Conservation (phyloP, 2,888 invertebrate species). For the Thereva unica region DNA sequence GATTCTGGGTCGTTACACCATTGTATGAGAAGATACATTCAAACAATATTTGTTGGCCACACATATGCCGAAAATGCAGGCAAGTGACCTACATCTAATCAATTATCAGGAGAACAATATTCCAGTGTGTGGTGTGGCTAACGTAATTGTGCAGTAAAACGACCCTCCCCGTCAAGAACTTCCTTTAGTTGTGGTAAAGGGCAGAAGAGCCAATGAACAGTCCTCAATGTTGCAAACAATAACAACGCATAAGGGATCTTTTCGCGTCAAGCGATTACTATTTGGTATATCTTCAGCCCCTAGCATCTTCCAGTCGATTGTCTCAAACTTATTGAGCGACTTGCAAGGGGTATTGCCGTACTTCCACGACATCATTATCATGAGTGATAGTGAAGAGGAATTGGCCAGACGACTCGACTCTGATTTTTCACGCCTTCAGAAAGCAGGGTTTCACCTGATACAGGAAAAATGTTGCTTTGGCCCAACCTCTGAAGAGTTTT, state of each 20-base stretch:
- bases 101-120: no score
- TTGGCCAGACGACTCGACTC: conserved; percentile 24
- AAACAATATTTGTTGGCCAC: no score
- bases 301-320: conserved; percentile 38
- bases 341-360: no score
- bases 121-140: no score
- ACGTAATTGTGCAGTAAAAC: no score
- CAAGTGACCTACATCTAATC: no score
- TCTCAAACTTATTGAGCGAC: no score
- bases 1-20: no score
- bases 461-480: conserved; percentile 40
- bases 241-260: conserved; percentile 50
- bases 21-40: no score
- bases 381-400: conserved; percentile 36
- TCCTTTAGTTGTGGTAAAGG: conserved; percentile 52
- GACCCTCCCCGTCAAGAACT: conserved; percentile 50
- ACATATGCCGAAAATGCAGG: no score
- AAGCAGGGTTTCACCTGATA: conserved; percentile 35
- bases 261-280: conserved; percentile 45
- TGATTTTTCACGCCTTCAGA: conserved; percentile 29
- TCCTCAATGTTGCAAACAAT: conserved; percentile 49
- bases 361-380: conserved; percentile 40
- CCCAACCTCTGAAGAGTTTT: conserved; percentile 36
- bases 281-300: conserved; percentile 44
- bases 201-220: conserved; percentile 49